These are phyloP conservation scores for Geotrupes spiniger DNA, from an alignment of 2,888 invertebrate genomes.

Conservation along the genomic window DNA sequence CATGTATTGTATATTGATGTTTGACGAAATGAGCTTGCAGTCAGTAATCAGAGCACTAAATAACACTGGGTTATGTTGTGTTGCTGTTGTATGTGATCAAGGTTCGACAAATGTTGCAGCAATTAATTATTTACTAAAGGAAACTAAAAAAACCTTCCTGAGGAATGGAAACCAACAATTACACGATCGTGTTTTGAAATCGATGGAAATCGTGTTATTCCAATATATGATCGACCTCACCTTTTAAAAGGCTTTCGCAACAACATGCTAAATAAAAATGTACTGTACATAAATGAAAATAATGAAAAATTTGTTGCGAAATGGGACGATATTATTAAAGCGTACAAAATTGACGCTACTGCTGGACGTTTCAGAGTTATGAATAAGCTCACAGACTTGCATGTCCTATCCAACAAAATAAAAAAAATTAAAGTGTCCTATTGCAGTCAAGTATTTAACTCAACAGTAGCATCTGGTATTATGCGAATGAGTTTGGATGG, in stretches of 20 bases:
- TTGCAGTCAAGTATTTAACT: slow-evolving; percentile 5
- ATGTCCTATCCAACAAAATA: not conserved
- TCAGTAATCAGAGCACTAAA: slow-evolving; percentile 13
- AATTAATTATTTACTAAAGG: slow-evolving; percentile 3
- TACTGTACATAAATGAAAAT: not conserved
- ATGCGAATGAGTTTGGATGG: slow-evolving; percentile 6
- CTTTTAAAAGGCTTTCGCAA: slow-evolving; percentile 6
- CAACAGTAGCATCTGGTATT: not conserved
- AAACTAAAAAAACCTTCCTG: too few species aligned
- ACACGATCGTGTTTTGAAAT: too few species aligned
- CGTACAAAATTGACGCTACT: not conserved
- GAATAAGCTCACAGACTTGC: not conserved
- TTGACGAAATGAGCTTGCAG: slow-evolving; percentile 18
- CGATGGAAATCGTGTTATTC: not conserved
- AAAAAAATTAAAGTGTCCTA: slow-evolving; percentile 2
- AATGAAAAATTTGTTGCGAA: not conserved
- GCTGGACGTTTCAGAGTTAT: not conserved
- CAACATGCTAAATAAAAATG: not conserved
- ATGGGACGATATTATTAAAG: slow-evolving; percentile 1
- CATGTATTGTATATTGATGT: slow-evolving; percentile 7
- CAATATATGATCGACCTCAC: slow-evolving; percentile 6
- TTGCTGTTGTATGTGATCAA: slow-evolving; percentile 26
- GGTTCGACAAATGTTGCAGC: slow-evolving; percentile 14
- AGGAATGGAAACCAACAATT: too few species aligned
- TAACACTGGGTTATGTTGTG: slow-evolving; percentile 12